A percentile compares a stretch with the other conserved stretches of the same genome.
Conservation (phyloP, 2,797 vertebrate species). For the Scarus forsteni region DNA sequence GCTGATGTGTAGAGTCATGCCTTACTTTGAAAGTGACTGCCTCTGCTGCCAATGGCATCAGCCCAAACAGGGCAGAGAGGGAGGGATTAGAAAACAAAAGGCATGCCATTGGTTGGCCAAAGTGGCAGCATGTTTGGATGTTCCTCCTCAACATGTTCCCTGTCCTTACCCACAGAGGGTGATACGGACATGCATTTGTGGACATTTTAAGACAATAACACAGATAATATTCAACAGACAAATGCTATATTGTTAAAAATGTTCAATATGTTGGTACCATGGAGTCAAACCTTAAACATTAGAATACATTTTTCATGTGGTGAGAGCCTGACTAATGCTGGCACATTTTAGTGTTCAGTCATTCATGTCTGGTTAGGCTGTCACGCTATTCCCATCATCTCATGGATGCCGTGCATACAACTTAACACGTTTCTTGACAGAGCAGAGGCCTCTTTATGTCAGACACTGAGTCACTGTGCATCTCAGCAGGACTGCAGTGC, state of each 20-base stretch:
- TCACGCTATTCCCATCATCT: no score
- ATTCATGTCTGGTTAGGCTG: neutral
- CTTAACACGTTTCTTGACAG: neutral
- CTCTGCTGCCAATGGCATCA: constrained; percentile 32
- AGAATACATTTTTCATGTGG: neutral
- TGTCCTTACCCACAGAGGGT: constrained; percentile 52
- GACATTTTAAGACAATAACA: neutral
- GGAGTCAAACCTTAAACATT: neutral
- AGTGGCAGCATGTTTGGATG: constrained; percentile 31
- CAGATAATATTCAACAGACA: neutral
- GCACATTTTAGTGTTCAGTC: neutral
- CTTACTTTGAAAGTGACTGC: constrained; percentile 17
- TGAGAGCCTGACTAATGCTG: neutral
- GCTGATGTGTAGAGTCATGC: constrained; percentile 12
- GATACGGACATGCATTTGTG: constrained; percentile 34
- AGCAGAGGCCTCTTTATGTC: constrained; percentile 18
- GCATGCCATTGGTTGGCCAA: constrained; percentile 34
- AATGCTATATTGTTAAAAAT: neutral
- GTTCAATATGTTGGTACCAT: neutral
- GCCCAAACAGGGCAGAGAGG: constrained; percentile 10
- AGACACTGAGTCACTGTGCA: constrained; percentile 14
- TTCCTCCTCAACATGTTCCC: constrained; percentile 27
- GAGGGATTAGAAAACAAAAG: neutral
- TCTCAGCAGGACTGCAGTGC: constrained; percentile 21
- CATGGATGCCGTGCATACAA: neutral